Evolutionary conservation across 2,113 vertebrate genomes (phyloP), one percentile per base, ranked within the genome.

Genomic region (Melozone crissalis): DNA sequence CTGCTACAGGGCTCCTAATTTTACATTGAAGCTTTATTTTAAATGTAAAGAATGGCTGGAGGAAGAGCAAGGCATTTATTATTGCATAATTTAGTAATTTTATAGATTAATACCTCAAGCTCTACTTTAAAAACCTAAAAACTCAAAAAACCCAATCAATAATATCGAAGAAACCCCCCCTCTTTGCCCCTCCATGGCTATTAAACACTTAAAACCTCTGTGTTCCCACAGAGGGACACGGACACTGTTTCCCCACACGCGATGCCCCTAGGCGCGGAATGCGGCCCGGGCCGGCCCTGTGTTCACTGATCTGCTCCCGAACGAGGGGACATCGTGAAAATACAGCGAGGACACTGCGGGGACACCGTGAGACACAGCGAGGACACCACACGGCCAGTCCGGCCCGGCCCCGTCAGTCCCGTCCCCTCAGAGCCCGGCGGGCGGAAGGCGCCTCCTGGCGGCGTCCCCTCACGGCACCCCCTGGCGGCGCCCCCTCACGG

Each of bases 231-330:
- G 33, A 37, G 11, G n/a, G 23, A 10, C 18, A 23, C 28, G 65
- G 41, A 19, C 5, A 1, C 69, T n/a, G n/a, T 7, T 30, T 74
- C 19, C n/a, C 22, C 43, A 26, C n/a, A 46, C 22, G 13, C 6
- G 1, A 22, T 13, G 6, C 10, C 51, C 21, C 16, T 8, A 57
- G 26, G 33, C 1, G 13, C 6, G 10, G 63, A 57, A 39, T 13
- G 22, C 6, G 41, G 52, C 23, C n/a, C 3, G 1, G 21, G 10
- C 18, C 2, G 11, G 8, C 1, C 9, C 35, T 3, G 18, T 11
- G 5, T 27, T 33, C 23, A 3, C 17, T 13, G 22, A 22, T 17
- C n/a, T 17, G 23, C 17, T 31, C n/a, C 19, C 2, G 24, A 66
- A 24, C 5, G 19, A 57, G 18, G 16, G 23, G 19, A n/a, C 30